Percentiles rank a stretch among this genome's conserved stretches.
phyloP scores from a whole-genome alignment of 2,797 vertebrate genomes.

The Pristis pectinata region DNA sequence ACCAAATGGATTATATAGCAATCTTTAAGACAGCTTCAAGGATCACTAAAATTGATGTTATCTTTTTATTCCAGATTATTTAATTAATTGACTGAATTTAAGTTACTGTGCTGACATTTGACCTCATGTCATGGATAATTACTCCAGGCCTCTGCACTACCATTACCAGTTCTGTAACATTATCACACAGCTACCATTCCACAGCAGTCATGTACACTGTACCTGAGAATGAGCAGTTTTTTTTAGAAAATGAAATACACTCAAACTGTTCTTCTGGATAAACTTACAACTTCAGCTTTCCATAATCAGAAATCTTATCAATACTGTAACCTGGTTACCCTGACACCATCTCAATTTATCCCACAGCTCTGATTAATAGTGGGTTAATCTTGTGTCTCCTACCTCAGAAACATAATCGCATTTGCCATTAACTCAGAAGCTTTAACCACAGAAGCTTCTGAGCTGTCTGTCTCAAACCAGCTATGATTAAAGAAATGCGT shows the following conservation, averaged over 20 bases:
- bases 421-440: background rate
- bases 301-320: background rate
- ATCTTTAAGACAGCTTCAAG: too few species aligned
- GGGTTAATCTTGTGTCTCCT: background rate
- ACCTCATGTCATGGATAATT: too few species aligned
- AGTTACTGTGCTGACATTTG: too few species aligned
- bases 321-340: background rate
- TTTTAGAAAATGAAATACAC: background rate
- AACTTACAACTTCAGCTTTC: background rate
- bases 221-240: background rate
- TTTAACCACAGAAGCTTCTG: background rate
- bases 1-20: too few species aligned
- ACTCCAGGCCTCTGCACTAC: too few species aligned
- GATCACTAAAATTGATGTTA: too few species aligned
- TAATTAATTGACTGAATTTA: too few species aligned
- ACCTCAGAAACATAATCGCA: background rate
- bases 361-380: background rate
- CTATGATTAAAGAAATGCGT: background rate
- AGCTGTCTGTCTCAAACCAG: background rate
- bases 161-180: too few species aligned
- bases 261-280: background rate
- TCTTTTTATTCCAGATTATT: too few species aligned
- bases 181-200: too few species aligned
- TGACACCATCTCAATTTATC: background rate
- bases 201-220: too few species aligned